These are phyloP conservation scores for Temnothorax unifasciatus DNA, from an alignment of 2,888 invertebrate species.

Conservation along the genomic window DNA sequence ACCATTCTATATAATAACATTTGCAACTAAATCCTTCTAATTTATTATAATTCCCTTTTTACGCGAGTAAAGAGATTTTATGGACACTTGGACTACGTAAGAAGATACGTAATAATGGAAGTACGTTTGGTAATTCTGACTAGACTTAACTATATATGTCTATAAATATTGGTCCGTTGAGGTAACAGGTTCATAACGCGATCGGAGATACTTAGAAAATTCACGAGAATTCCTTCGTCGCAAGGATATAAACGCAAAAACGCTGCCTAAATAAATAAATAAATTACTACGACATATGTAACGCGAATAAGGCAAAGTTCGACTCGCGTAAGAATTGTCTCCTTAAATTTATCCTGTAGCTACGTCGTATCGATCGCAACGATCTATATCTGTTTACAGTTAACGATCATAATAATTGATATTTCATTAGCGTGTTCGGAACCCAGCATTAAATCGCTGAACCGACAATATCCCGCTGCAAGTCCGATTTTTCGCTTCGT, in stretches of 20 bases:
- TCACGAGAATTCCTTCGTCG: constrained; percentile 14
- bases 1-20: not conserved
- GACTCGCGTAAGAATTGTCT: constrained; percentile 19
- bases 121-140: constrained; percentile 70
- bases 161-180: constrained; percentile 77
- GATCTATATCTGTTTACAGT: not conserved
- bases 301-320: constrained; percentile 32
- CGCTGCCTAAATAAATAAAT: constrained; percentile 35
- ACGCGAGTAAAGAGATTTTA: constrained; percentile 7
- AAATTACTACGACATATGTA: constrained; percentile 6
- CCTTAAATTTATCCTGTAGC: constrained; percentile 22
- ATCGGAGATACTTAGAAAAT: constrained; percentile 32
- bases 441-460: not conserved
- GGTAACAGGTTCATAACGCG: constrained; percentile 63
- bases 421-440: not conserved
- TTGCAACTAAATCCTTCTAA: not conserved
- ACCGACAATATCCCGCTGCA: not conserved
- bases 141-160: constrained; percentile 75
- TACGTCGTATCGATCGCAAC: constrained; percentile 5
- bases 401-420: constrained; percentile 43
- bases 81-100: constrained; percentile 19
- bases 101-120: constrained; percentile 58
- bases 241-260: not conserved
- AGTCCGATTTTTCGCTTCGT: not conserved
- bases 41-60: not conserved